Evolutionary conservation across 1,140 invertebrate genomes (phyloP), one percentile per base, ranked within the genome.

Genomic region (Aphaenogaster floridana): DNA sequence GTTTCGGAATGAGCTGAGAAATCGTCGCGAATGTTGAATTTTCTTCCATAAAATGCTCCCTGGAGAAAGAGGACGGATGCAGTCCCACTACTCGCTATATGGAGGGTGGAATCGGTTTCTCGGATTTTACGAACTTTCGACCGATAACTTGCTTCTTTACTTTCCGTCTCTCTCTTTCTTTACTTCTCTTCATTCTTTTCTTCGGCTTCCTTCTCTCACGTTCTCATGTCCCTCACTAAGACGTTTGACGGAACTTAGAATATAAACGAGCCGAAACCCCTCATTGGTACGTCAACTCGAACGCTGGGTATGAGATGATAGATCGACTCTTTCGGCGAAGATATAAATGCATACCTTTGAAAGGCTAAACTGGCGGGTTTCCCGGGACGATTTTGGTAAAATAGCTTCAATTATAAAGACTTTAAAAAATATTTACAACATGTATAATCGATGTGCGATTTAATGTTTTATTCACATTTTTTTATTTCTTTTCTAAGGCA

Each of bases 321-420:
- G 90, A 93, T 93, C 88, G 93, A 90, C 69, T 91, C 89, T 90
- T 91, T 90, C 76, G 77, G 59, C 59, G 28, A 63, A 89, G 86
- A 76, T 91, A 76, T 90, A 91, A 90, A 91, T 90, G 90, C 88
- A 90, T 72, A 72, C 63, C 59, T 72, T 50, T 52, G 48, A 63
- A 66, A 90, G 61, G 79, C 87, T 77, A 90, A 80, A 48, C 83
- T 69, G 71, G 71, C 63, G 78, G 72, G 78, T 89, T 71, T 94
- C 94, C 0, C 95, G 98, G 98, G 97, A 98, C 15, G 97, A 98
- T 94, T 98, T 98, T 93, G 98, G 97, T 1, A 97, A 98, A 89
- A 97, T 99, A 42, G 5, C 28, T 52, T 21, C 28, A 83, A 83
- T 59, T 84, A 39, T 1, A 61, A 61, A 63, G 8, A 72, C 7